Evolutionary conservation across 1,140 invertebrate species (phyloP).

Genomic region (Pomacea maculata): DNA sequence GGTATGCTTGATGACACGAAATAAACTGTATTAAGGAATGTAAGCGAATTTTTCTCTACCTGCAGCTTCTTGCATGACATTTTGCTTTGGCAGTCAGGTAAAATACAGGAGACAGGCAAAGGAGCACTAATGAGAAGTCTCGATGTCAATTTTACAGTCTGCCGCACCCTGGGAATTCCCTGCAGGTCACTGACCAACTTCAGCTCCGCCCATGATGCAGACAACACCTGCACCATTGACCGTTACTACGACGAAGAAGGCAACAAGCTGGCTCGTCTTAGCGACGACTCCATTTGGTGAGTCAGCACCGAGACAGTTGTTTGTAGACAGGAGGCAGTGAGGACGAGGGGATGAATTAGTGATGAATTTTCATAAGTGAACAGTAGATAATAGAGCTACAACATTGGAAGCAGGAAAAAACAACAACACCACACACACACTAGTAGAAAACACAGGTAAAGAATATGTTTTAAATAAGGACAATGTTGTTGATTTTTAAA

Average conservation of each 20-base stretch:
- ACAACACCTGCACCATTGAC: slow-evolving; percentile 87
- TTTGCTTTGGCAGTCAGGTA: slow-evolving; percentile 58
- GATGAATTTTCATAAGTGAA: neutral
- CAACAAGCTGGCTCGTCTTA: neutral
- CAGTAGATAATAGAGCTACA: neutral
- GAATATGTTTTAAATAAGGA: neutral
- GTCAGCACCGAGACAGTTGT: neutral
- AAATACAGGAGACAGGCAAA: slow-evolving; percentile 70
- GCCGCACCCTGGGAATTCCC: slow-evolving; percentile 86
- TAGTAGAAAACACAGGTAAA: neutral
- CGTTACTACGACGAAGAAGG: slow-evolving; percentile 73
- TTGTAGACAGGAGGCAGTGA: neutral
- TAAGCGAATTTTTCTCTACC: no score
- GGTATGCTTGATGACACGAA: slow-evolving; percentile 71
- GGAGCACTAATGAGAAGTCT: neutral
- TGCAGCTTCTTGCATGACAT: neutral
- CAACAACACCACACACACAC: no score
- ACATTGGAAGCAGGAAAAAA: no score
- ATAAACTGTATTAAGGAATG: no score
- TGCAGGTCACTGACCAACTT: slow-evolving; percentile 87
- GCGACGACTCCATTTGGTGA: slow-evolving; percentile 42
- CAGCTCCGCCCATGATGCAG: slow-evolving; percentile 90
- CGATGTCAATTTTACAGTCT: slow-evolving; percentile 68
- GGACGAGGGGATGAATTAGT: neutral
- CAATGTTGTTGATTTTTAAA: no score